phyloP scores from a whole-genome alignment of 2,888 invertebrate genomes.

The Lithophane ornitopus region DNA sequence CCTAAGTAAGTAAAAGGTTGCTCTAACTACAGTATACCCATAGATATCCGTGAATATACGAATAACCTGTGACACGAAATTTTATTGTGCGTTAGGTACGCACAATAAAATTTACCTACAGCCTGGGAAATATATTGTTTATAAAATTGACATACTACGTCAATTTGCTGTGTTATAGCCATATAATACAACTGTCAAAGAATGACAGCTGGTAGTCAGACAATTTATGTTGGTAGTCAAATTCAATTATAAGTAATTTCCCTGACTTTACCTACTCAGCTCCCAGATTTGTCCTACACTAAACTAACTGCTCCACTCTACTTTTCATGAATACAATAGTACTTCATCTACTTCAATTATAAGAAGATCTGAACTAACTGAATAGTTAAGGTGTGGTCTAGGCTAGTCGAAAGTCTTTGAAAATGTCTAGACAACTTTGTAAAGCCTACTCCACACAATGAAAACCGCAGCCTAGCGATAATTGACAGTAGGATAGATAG shows the following conservation, averaged over 20 bases:
- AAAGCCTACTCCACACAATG: slow-evolving; percentile 13
- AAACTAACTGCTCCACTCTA: slow-evolving; percentile 3
- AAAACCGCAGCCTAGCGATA: slow-evolving; percentile 29
- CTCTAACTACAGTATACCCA: neutral
- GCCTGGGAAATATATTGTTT: neutral
- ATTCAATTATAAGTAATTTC: neutral
- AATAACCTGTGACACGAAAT: neutral
- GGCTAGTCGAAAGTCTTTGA: slow-evolving; percentile 35
- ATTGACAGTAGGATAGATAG: slow-evolving; percentile 32
- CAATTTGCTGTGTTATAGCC: neutral
- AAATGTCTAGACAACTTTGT: slow-evolving; percentile 39
- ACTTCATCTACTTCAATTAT: slow-evolving; percentile 28
- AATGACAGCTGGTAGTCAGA: neutral
- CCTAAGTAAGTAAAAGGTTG: neutral
- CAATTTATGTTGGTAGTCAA: neutral
- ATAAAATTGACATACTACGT: neutral
- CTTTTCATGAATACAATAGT: slow-evolving; percentile 49
- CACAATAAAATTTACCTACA: no score
- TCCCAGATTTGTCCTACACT: neutral
- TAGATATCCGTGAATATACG: no score
- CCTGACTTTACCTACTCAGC: neutral
- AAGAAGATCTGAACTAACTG: slow-evolving; percentile 38
- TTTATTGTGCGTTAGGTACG: neutral
- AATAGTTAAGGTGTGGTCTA: slow-evolving; percentile 41
- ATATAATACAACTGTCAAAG: neutral